Evolutionary conservation across 2,888 invertebrate species (phyloP), one percentile per base, ranked within the genome.

Genomic region (Calliscelio sp.): DNA sequence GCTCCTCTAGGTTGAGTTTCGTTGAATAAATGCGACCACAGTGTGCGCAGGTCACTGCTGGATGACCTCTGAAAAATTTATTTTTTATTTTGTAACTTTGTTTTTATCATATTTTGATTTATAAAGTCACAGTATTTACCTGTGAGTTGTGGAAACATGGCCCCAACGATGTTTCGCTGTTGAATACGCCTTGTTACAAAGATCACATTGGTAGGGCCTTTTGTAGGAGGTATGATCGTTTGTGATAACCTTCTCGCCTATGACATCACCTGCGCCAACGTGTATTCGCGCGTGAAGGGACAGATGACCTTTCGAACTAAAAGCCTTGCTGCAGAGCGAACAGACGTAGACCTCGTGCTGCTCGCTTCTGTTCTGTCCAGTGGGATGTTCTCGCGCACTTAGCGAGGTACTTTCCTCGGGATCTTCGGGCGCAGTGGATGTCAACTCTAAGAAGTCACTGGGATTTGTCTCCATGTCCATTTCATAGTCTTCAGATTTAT

Each of bases 161-260:
- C 93, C 93, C 93, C 93, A 94, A 51, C 93, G 91, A 88, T 94
- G 93, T 83, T 94, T 93, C 0, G 93, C 93, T 7, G 93, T 93
- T 4, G 93, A 93, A 85, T 93, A 93, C 18, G 93, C 92, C 86
- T 93, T 93, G 86, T 92, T 93, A 86, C 93, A 94, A 11, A 94
- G 90, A 87, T 94, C 93, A 82, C 93, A 94, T 55, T 92, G 93
- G 84, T 93, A 93, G 11, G 93, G 93, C 85, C 93, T 92, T 87
- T 92, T 93, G 86, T 92, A 93, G 1, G 93, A 93, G 11, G 93
- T 93, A 81, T 93, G 92, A 85, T 93, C 93, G 75, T 93, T 92
- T n/a, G 93, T 93, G 78, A 93, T 90, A 71, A 93, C 93, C 87
- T 93, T 92, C 78, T 93, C 92, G 35, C 93, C 93, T 61, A 93